A percentile compares a stretch with the other conserved stretches of the same genome.
These are phyloP conservation scores for Nemurella pictetii DNA, from an alignment of 2,888 invertebrate species.

Conservation along the genomic window DNA sequence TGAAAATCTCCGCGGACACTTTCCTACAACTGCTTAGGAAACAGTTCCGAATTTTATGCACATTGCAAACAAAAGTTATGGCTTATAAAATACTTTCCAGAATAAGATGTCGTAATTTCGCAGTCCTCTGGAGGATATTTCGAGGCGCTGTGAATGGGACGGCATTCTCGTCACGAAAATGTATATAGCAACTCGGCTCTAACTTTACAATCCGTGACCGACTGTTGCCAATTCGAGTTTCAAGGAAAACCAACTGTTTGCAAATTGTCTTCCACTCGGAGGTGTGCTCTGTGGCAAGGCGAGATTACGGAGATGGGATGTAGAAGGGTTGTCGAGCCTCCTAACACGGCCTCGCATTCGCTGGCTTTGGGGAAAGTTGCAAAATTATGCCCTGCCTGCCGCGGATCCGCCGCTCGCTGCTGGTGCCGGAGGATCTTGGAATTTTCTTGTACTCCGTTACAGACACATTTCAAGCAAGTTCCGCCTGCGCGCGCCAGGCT, in stretches of 20 bases:
- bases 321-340: neutral
- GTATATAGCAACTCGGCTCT: slow-evolving; percentile 23
- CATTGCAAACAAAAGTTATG: neutral
- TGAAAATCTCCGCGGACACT: neutral
- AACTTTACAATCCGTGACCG: slow-evolving; percentile 37
- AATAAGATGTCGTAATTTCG: slow-evolving; percentile 15
- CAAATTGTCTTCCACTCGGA: slow-evolving; percentile 32
- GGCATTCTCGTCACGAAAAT: slow-evolving; percentile 34
- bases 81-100: neutral
- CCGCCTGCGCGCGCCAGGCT: neutral
- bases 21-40: neutral
- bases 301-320: slow-evolving; percentile 36
- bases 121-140: neutral
- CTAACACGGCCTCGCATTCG: neutral
- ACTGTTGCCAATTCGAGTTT: slow-evolving; percentile 14
- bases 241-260: slow-evolving; percentile 33
- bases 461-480: slow-evolving; percentile 26
- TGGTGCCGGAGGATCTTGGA: neutral
- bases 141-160: neutral
- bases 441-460: slow-evolving; percentile 1
- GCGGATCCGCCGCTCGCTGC: neutral
- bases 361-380: neutral
- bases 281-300: slow-evolving; percentile 20
- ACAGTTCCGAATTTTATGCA: neutral
- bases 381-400: neutral